Percentiles rank a stretch among this genome's conserved stretches.
Evolutionary conservation across 2,797 vertebrate species (phyloP).

Genomic region (Vultur gryphus): DNA sequence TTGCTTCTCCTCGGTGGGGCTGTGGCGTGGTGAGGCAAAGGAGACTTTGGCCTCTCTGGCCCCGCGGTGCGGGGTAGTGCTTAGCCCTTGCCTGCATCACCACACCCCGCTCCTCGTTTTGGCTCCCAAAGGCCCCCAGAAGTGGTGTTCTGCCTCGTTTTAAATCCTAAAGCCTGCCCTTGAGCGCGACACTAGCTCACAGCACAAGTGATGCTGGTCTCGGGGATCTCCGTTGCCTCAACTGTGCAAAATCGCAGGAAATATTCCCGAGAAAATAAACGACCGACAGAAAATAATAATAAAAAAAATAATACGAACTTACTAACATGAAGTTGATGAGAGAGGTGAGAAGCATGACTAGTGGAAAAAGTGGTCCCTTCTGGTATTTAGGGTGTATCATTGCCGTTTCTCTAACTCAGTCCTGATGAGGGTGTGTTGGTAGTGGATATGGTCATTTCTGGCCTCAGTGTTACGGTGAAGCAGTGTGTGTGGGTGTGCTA

Average conservation of each 20-base stretch:
- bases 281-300: neutral
- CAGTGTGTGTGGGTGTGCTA: neutral
- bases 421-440: rapidly evolving
- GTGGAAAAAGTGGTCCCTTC: neutral
- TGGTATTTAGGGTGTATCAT: rapidly evolving
- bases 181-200: neutral
- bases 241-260: neutral
- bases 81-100: neutral
- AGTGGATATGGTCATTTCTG: neutral
- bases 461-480: neutral
- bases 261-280: neutral
- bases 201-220: neutral
- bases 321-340: neutral
- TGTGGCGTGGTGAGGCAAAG: neutral
- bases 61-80: neutral
- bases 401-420: neutral
- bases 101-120: neutral
- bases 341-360: neutral
- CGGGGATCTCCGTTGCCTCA: neutral
- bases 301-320: rapidly evolving
- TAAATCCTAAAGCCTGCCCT: neutral
- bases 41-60: neutral
- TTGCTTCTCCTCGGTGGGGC: neutral
- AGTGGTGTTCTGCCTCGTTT: neutral
- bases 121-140: neutral